Evolutionary conservation across 2,888 invertebrate species (phyloP).

Genomic region (Agonum fuliginosum): DNA sequence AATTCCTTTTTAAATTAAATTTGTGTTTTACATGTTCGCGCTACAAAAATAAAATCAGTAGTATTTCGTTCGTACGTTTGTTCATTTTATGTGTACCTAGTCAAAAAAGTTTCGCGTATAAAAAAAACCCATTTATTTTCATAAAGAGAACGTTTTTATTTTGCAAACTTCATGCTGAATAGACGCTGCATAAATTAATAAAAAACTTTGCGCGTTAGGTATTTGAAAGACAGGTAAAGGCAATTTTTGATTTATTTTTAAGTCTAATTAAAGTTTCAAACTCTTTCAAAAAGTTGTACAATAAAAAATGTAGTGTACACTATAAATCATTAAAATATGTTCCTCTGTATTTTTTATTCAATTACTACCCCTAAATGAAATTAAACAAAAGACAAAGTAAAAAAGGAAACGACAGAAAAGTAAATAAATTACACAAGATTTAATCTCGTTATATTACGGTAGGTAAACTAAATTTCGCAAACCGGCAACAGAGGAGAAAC

Average conservation of each 20-base stretch:
- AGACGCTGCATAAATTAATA: slow-evolving; percentile 21
- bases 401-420: slow-evolving; percentile 26
- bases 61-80: too few relatives aligned
- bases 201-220: slow-evolving; percentile 21
- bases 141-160: background rate
- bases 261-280: slow-evolving; percentile 9
- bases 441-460: slow-evolving; percentile 45
- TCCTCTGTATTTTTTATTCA: slow-evolving; percentile 14
- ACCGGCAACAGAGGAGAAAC: background rate
- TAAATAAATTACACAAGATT: slow-evolving; percentile 45
- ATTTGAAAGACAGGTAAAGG: slow-evolving; percentile 12
- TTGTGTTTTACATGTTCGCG: too few relatives aligned
- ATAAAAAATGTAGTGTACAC: background rate
- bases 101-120: background rate
- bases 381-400: slow-evolving; percentile 42
- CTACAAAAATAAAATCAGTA: too few relatives aligned
- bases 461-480: slow-evolving; percentile 40
- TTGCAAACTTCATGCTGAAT: background rate
- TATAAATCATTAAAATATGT: slow-evolving; percentile 40
- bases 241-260: slow-evolving; percentile 32
- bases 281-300: background rate
- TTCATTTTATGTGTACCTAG: too few relatives aligned
- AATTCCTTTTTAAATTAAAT: too few relatives aligned
- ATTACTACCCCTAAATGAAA: slow-evolving; percentile 31
- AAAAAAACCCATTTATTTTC: background rate